Conservation (phyloP, 1,140 invertebrate species). For the Streblospio benedicti region DNA sequence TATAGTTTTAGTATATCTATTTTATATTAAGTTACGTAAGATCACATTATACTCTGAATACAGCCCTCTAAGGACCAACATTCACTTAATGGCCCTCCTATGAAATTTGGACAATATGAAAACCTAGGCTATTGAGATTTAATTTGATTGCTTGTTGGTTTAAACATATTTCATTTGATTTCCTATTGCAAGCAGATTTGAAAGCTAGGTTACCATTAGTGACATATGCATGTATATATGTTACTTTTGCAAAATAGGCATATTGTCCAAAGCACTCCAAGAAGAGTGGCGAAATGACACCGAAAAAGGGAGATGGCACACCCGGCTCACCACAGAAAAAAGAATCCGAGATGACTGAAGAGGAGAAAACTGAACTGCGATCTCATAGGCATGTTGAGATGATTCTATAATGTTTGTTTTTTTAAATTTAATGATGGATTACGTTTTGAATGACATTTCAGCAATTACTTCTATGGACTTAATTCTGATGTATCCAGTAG, state of each 20-base stretch:
- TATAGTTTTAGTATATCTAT: neutral
- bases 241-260: constrained; percentile 55
- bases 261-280: constrained; percentile 94
- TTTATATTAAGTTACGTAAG: neutral
- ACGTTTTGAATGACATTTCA: too few relatives aligned
- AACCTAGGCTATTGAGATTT: constrained; percentile 3
- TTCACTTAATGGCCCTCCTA: too few relatives aligned
- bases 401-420: too few relatives aligned
- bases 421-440: too few relatives aligned
- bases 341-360: constrained; percentile 30
- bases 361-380: constrained; percentile 38
- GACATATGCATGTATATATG: too few relatives aligned
- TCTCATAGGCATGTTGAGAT: constrained; percentile 32
- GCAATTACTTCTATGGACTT: too few relatives aligned
- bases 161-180: constrained; percentile 11
- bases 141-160: neutral
- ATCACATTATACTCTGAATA: neutral
- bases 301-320: constrained; percentile 30
- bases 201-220: too few relatives aligned
- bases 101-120: too few relatives aligned
- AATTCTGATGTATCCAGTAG: too few relatives aligned
- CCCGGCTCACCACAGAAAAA: constrained; percentile 55
- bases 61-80: too few relatives aligned
- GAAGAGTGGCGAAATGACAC: constrained; percentile 65
- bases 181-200: constrained; percentile 6